Evolutionary conservation across 1,140 invertebrate species (phyloP), one percentile per base, ranked within the genome.

Genomic region (Phymorhynchus buccinoides): DNA sequence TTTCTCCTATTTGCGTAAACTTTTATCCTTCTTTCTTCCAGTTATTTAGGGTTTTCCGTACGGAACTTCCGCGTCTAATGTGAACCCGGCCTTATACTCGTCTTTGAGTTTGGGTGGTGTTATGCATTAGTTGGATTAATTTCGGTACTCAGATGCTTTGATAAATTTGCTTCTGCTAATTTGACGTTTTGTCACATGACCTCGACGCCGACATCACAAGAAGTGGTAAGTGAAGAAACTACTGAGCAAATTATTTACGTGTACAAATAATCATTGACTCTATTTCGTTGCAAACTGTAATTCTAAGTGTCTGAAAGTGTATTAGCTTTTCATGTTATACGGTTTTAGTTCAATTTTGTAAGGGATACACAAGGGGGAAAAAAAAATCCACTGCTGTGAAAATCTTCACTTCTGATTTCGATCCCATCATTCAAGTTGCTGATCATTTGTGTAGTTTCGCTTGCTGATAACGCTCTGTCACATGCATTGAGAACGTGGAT

Each of bases 121-220:
- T n/a, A n/a, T n/a, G n/a, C n/a, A n/a, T n/a, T n/a, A n/a, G n/a
- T n/a, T n/a, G n/a, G n/a, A n/a, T n/a, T n/a, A n/a, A n/a, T n/a
- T n/a, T n/a, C n/a, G n/a, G n/a, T n/a, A n/a, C n/a, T n/a, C n/a
- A n/a, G n/a, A n/a, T n/a, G n/a, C n/a, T n/a, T n/a, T n/a, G n/a
- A n/a, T n/a, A n/a, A 62, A 62, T 14, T 27, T 14, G 56, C 18
- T 71, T 71, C 35, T 35, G 35, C 68, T 71, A 71, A 71, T 14
- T 71, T 71, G 68, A 71, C 68, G 35, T 71, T 71, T 37, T 41
- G 73, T 75, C 73, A 75, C 73, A 75, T 75, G 73, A 75, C 73
- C 73, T 75, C 7, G 73, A 75, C 73, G 73, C 73, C 73, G 37
- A 41, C 37, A 75, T 41, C 37, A 41, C 56, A 52, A 52, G 56